Base-by-base conservation (phyloP, 1,140 invertebrate species). In the Danaus plexippus region DNA sequence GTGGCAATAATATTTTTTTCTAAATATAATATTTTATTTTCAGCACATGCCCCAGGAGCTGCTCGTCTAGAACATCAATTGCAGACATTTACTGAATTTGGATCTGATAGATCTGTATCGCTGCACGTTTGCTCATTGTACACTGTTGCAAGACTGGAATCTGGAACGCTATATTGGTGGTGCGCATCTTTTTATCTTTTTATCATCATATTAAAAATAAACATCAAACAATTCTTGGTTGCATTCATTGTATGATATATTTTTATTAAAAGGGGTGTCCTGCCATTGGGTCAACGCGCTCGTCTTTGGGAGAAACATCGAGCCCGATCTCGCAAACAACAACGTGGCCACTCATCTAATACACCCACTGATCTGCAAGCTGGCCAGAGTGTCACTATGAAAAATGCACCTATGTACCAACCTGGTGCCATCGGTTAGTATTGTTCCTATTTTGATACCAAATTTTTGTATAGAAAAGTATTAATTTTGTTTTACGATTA, bases 151-250 rank as follows among this genome's bases (percentile, higher is more conserved):
- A 91, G 92, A 79, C 89, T 98, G 32, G 96, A 98, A 70, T 95
- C 92, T 86, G 96, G 96, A 44, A 90, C 93, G 45, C 89, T 99
- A 11, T 99, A 97, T 88, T 99, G 98, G 98, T 99, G 97, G 97
- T 96, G 88, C 87, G 93, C 11, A 46, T 22, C 1, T 12, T 4
- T 32, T 32, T 32, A 32, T n/a, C n/a, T n/a, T n/a, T n/a, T n/a
- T n/a, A n/a, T n/a, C n/a, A n/a, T n/a, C n/a, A n/a, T 32, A 32
- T 32, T 32, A 32, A 32, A n/a, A 32, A 32, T 32, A 32, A 32
- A 32, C 22, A 32, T 32, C 0, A 32, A 32, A 32, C 22, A 32
- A 3, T 32, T 32, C 22, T 32, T 32, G 22, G 22, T 2, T 10
- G 13, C 43, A 41, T 5, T 13, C n/a, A 10, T 11, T 58, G 13